Percentiles rank a stretch among this genome's conserved stretches.
Evolutionary conservation across 2,888 invertebrate species (phyloP).

Genomic region (Megastigmus dorsalis): DNA sequence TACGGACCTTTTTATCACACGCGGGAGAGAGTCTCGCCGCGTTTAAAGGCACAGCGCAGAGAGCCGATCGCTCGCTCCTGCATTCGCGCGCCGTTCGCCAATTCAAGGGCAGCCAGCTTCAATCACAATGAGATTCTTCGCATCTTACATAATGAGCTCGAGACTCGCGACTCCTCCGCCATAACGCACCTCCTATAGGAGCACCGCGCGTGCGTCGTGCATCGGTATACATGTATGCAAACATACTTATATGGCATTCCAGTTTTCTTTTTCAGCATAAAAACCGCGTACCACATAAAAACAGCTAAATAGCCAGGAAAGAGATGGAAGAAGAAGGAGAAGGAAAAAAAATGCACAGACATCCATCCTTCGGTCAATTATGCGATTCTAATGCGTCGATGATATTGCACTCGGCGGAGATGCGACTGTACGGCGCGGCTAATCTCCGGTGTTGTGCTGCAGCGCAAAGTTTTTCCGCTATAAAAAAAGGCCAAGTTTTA

Average conservation of each 20-base stretch:
- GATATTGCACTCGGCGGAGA: not conserved
- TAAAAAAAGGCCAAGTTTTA: not conserved
- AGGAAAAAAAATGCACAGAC: too few relatives aligned
- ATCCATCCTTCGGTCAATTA: not conserved
- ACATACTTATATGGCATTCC: too few relatives aligned
- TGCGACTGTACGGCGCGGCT: not conserved
- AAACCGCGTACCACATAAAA: too few relatives aligned
- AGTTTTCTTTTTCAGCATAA: not conserved
- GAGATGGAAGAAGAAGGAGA: too few relatives aligned
- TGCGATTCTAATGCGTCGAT: not conserved
- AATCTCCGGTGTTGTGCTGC: not conserved
- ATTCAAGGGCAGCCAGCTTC: constrained; percentile 55
- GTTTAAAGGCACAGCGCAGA: not conserved
- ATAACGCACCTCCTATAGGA: not conserved
- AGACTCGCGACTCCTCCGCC: not conserved
- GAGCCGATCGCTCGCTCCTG: not conserved
- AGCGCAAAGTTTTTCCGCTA: not conserved
- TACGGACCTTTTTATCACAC: too few relatives aligned
- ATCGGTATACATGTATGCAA: too few relatives aligned
- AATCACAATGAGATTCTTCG: constrained; percentile 55
- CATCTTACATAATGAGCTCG: constrained; percentile 49
- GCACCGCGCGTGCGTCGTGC: too few relatives aligned
- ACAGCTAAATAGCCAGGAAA: too few relatives aligned
- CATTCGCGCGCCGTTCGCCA: constrained; percentile 28
- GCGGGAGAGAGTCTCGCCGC: not conserved